A percentile compares a stretch with the other conserved stretches of the same genome.
Conservation (phyloP, 2,888 invertebrate species). For the Idaea aversata region DNA sequence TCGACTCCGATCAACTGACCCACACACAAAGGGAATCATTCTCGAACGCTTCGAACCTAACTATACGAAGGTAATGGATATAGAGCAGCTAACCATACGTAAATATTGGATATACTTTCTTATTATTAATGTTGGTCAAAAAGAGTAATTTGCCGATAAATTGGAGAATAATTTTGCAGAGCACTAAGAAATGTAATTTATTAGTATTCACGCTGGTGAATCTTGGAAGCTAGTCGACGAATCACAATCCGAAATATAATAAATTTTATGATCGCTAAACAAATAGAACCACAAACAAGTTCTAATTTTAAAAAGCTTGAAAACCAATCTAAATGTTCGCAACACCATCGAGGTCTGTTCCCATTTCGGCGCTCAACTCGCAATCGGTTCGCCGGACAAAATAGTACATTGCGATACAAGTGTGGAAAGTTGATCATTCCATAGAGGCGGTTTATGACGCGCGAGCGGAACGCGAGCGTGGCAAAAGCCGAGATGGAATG, state of each 20-base stretch:
- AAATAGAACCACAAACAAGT: background rate
- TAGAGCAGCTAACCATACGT: too few relatives aligned
- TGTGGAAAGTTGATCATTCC: too few relatives aligned
- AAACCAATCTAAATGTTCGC: background rate
- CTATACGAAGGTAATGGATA: background rate
- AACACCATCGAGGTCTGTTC: background rate
- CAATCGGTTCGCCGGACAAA: conserved; percentile 17
- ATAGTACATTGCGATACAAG: too few relatives aligned
- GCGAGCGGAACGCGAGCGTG: too few relatives aligned
- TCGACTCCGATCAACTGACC: background rate
- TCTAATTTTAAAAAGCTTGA: background rate
- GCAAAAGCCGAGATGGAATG: too few relatives aligned
- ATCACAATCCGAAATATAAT: too few relatives aligned
- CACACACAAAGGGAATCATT: conserved; percentile 18
- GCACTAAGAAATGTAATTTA: background rate
- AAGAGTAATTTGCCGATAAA: too few relatives aligned
- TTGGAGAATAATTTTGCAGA: background rate
- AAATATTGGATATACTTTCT: too few relatives aligned
- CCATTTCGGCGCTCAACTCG: conserved; percentile 12
- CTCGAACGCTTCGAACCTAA: conserved; percentile 4
- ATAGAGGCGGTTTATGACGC: too few relatives aligned
- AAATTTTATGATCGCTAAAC: background rate
- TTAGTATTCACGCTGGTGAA: too few relatives aligned
- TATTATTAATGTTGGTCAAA: too few relatives aligned
- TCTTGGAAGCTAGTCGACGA: too few relatives aligned